These are phyloP conservation scores for Lineus longissimus DNA, from an alignment of 1,140 invertebrate species.

Conservation along the genomic window DNA sequence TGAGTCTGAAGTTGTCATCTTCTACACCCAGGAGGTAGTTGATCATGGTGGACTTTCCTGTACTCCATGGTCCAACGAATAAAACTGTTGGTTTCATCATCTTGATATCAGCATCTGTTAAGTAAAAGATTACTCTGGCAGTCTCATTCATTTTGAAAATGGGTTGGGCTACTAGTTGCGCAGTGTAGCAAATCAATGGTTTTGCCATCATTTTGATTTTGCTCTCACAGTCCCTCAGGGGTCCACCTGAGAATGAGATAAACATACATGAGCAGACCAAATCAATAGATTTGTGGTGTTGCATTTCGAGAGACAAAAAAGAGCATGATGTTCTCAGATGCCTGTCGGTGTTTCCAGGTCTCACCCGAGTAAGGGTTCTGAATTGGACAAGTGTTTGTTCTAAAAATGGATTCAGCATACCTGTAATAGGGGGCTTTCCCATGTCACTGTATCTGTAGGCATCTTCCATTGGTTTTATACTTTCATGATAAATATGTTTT, in stretches of 20 bases:
- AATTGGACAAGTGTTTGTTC: too few species aligned
- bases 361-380: too few species aligned
- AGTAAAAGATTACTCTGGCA: neutral
- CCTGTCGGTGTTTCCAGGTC: neutral
- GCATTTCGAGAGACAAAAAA: neutral
- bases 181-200: neutral
- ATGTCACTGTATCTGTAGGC: constrained; percentile 88
- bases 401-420: too few species aligned
- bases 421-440: constrained; percentile 81
- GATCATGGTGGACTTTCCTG: constrained; percentile 89
- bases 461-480: constrained; percentile 83
- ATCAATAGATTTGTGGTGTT: neutral
- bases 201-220: too few species aligned
- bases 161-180: neutral
- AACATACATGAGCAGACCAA: neutral
- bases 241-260: neutral
- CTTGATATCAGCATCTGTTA: constrained; percentile 2
- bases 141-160: neutral
- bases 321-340: constrained; percentile 16
- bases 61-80: constrained; percentile 93
- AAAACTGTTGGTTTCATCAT: constrained; percentile 78
- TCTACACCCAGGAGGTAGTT: constrained; percentile 80
- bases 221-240: neutral
- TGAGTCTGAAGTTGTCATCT: constrained; percentile 13
- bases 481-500: constrained; percentile 80